Percentiles rank a stretch among this genome's conserved stretches.
These are phyloP conservation scores for Oreortyx pictus DNA, from an alignment of 2,797 vertebrate genomes.

Conservation along the genomic window DNA sequence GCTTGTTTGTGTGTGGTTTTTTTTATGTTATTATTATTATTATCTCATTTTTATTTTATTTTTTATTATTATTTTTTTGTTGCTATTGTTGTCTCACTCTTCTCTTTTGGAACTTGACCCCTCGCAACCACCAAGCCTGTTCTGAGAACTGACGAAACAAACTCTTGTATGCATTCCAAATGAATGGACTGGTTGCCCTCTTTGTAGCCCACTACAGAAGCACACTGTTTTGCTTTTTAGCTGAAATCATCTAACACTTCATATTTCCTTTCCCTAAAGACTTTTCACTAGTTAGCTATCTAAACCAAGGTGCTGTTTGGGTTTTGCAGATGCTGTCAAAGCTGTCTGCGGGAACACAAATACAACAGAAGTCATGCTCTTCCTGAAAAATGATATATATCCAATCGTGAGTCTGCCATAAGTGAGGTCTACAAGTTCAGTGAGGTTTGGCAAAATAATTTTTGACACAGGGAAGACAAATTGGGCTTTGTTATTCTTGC, in stretches of 20 bases:
- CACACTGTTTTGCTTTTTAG: slow-evolving; percentile 8
- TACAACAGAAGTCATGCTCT: not conserved
- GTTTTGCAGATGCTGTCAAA: slow-evolving; percentile 16
- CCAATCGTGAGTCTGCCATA: not conserved
- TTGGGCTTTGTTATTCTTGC: not conserved
- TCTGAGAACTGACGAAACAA: not conserved
- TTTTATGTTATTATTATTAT: too few species aligned
- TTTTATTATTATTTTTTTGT: not conserved
- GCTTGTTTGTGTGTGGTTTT: not conserved
- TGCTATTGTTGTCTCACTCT: not conserved
- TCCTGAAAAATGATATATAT: not conserved
- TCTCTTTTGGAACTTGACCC: not conserved
- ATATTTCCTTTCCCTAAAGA: not conserved
- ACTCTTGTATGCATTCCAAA: not conserved
- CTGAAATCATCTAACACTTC: slow-evolving; percentile 6
- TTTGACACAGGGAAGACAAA: not conserved
- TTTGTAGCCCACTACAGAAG: slow-evolving; percentile 15
- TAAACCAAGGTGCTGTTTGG: not conserved
- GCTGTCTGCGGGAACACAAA: not conserved
- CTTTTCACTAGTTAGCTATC: not conserved
- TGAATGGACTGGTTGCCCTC: not conserved
- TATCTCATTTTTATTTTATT: too few species aligned
- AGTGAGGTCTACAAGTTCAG: not conserved
- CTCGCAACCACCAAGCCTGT: not conserved
- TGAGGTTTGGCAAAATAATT: not conserved